Evolutionary conservation across 1,140 invertebrate species (phyloP).

Genomic region (Triops longicaudatus): DNA sequence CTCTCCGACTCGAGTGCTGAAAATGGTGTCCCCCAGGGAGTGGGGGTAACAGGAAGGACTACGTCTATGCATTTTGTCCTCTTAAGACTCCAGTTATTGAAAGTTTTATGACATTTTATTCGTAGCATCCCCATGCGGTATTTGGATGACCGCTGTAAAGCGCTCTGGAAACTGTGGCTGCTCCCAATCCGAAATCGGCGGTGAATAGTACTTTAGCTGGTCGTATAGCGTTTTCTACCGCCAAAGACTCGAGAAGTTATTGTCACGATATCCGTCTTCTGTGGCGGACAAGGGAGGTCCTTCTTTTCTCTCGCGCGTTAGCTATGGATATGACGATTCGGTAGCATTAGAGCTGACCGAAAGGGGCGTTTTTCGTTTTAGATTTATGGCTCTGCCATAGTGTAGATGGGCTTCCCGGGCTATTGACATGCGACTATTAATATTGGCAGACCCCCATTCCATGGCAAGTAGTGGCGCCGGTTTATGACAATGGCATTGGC

Average conservation of each 20-base stretch:
- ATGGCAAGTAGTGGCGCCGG: neutral
- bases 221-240: neutral
- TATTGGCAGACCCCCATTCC: constrained; percentile 2
- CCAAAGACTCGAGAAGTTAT: neutral
- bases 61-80: neutral
- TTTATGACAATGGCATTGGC: neutral
- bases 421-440: constrained; percentile 12
- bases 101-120: constrained; percentile 13
- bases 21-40: too few relatives aligned
- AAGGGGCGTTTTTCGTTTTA: neutral
- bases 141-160: constrained; percentile 15
- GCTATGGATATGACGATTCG: neutral
- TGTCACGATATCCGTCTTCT: neutral
- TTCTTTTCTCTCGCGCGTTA: neutral
- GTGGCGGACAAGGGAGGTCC: neutral
- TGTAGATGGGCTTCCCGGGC: constrained; percentile 9
- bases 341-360: constrained; percentile 6
- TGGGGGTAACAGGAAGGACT: neutral
- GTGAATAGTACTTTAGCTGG: constrained; percentile 6
- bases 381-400: neutral
- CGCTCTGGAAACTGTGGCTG: neutral
- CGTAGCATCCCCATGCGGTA: neutral
- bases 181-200: neutral
- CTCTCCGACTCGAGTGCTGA: too few relatives aligned
- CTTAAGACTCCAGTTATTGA: neutral